These are phyloP conservation scores for Exephanes ischioxanthus DNA, from an alignment of 2,888 invertebrate genomes.

Conservation along the genomic window DNA sequence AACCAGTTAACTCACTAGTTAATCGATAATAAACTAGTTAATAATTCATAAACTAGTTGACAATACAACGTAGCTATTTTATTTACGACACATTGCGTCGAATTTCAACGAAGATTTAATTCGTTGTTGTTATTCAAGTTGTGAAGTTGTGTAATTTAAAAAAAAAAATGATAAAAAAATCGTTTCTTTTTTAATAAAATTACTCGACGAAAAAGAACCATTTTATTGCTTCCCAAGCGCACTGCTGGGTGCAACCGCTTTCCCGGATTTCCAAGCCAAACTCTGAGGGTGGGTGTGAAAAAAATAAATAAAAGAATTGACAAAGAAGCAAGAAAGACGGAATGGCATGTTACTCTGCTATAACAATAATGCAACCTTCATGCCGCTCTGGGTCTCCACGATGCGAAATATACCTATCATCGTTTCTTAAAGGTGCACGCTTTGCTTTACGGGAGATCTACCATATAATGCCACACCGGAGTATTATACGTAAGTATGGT, in stretches of 20 bases:
- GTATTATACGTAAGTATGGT: slow-evolving; percentile 23
- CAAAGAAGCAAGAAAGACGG: background rate
- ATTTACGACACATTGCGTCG: too few species aligned
- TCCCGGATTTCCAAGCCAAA: background rate
- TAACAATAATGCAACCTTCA: slow-evolving; percentile 18
- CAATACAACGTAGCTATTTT: too few species aligned
- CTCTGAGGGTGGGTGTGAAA: background rate
- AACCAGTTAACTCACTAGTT: too few species aligned
- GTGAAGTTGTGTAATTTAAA: too few species aligned
- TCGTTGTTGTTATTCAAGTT: too few species aligned
- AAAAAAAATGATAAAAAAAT: too few species aligned
- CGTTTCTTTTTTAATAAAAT: too few species aligned
- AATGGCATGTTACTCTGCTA: background rate
- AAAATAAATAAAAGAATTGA: background rate
- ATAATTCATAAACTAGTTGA: too few species aligned
- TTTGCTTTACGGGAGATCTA: background rate
- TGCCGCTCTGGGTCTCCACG: slow-evolving; percentile 1
- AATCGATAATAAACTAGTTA: too few species aligned
- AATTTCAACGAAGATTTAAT: too few species aligned
- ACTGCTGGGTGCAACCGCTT: background rate
- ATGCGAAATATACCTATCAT: slow-evolving; percentile 26
- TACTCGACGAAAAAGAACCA: too few species aligned
- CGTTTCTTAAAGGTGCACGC: slow-evolving; percentile 4
- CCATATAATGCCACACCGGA: background rate
- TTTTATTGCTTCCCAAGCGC: background rate